These are phyloP conservation scores for Megalopta genalis DNA, from an alignment of 1,140 invertebrate species.

Conservation along the genomic window DNA sequence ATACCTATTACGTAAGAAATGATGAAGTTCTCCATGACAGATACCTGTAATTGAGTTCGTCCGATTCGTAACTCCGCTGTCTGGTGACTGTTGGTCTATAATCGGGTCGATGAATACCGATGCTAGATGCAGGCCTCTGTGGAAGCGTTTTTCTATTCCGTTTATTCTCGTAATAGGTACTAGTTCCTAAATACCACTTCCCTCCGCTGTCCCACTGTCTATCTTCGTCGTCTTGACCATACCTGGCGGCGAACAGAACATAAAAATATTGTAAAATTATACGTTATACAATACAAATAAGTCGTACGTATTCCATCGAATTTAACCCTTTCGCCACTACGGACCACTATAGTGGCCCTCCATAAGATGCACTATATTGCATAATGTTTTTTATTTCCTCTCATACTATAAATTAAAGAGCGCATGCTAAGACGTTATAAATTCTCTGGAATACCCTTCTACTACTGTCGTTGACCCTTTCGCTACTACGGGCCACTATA, in stretches of 20 bases:
- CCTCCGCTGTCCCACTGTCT: conserved; percentile 86
- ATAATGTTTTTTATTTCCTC: too few species aligned
- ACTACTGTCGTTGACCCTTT: too few species aligned
- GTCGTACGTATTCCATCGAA: not conserved
- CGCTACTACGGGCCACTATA: too few species aligned
- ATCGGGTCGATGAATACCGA: conserved; percentile 73
- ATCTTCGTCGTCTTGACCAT: conserved; percentile 84
- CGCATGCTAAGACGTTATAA: too few species aligned
- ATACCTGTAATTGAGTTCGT: conserved; percentile 75
- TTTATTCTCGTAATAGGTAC: conserved; percentile 75
- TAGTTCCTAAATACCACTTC: conserved; percentile 71
- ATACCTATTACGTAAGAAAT: too few species aligned
- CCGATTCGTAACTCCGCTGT: conserved; percentile 76
- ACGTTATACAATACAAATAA: too few species aligned
- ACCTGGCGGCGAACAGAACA: conserved; percentile 68
- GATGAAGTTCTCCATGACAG: too few species aligned
- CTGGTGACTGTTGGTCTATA: conserved; percentile 74
- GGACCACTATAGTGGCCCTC: too few species aligned
- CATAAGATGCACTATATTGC: too few species aligned
- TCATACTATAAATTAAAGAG: too few species aligned
- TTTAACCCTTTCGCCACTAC: too few species aligned
- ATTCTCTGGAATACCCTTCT: too few species aligned
- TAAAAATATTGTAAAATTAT: not conserved
- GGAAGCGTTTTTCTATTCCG: conserved; percentile 76
- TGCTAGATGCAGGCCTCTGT: conserved; percentile 76